Conservation (phyloP, 2,888 invertebrate species). For the Sipha maydis region DNA sequence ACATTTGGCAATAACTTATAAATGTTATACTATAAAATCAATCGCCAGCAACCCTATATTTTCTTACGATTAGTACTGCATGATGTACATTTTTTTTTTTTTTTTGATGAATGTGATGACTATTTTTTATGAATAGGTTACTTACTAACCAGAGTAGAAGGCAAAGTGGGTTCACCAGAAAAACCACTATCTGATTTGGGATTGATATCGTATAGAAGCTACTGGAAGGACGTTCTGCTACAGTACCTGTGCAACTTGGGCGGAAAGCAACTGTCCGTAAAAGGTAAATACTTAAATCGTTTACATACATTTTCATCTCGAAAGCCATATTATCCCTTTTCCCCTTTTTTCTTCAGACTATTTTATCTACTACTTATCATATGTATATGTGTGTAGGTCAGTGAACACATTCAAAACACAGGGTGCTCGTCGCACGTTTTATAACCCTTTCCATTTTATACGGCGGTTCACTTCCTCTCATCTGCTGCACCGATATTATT, state of each 20-base stretch:
- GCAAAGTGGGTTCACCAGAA: constrained; percentile 99
- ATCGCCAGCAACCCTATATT: too few species aligned
- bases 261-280: constrained; percentile 89
- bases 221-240: constrained; percentile 97
- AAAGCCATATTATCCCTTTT: background rate
- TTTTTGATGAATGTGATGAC: background rate
- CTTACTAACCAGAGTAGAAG: constrained; percentile 92
- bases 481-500: constrained; percentile 12
- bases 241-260: constrained; percentile 90
- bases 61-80: too few species aligned
- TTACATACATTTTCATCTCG: background rate
- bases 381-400: background rate
- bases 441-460: constrained; percentile 6
- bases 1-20: too few species aligned
- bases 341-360: background rate
- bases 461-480: background rate
- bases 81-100: background rate
- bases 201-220: constrained; percentile 95
- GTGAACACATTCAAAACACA: background rate
- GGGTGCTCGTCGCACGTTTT: background rate
- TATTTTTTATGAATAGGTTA: constrained; percentile 78
- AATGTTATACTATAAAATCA: too few species aligned
- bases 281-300: constrained; percentile 71
- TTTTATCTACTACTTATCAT: background rate
- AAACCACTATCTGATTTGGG: constrained; percentile 98